Evolutionary conservation across 2,113 vertebrate species (phyloP).

Genomic region (Myxocyprinus asiaticus): DNA sequence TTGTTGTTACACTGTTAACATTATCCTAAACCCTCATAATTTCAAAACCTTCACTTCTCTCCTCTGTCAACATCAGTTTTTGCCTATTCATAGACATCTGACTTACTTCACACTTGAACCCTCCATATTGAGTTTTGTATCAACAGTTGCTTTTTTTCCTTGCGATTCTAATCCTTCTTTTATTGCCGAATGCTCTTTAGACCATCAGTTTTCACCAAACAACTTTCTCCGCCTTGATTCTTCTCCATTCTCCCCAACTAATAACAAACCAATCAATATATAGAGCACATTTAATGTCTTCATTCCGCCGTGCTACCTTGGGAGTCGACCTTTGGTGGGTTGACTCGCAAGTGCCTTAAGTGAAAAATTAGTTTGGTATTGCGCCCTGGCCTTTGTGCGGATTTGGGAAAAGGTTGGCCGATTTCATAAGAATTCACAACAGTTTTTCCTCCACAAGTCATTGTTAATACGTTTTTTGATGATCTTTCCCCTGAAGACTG

Average conservation of each 20-base stretch:
- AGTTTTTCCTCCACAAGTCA: constrained; percentile 32
- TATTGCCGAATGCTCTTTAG: constrained; percentile 43
- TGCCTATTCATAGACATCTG: neutral
- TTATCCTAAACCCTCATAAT: too few relatives aligned
- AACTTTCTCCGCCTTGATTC: constrained; percentile 29
- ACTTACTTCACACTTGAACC: neutral
- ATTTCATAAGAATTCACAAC: constrained; percentile 45
- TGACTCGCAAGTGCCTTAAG: constrained; percentile 43
- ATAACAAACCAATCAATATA: constrained; percentile 63
- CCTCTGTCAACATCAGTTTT: neutral
- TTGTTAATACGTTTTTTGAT: constrained; percentile 46
- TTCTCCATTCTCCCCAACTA: constrained; percentile 52
- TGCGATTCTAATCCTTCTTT: constrained; percentile 25
- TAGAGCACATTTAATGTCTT: constrained; percentile 53
- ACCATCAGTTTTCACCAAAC: neutral
- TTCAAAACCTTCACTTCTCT: neutral
- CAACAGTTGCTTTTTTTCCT: neutral
- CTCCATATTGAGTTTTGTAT: constrained; percentile 11
- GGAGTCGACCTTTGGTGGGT: constrained; percentile 50
- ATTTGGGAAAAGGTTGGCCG: constrained; percentile 32
- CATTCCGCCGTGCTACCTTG: constrained; percentile 10
- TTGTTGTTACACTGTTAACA: too few relatives aligned
- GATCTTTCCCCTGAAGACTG: constrained; percentile 31
- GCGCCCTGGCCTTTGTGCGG: constrained; percentile 47
- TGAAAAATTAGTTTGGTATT: constrained; percentile 56